Conservation (phyloP, 2,888 invertebrate genomes). For the Choreutis nemorana region DNA sequence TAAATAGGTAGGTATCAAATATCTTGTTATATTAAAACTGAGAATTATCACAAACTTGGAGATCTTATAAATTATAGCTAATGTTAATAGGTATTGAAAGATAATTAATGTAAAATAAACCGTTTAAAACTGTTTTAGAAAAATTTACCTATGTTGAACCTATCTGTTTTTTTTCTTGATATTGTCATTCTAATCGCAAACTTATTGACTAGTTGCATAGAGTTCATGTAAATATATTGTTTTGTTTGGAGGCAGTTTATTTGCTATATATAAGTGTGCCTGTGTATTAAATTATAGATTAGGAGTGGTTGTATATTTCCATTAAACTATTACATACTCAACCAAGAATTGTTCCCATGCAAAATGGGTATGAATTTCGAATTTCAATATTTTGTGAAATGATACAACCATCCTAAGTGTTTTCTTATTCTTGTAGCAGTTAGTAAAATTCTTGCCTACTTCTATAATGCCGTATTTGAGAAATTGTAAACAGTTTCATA, state of each 20-base stretch:
- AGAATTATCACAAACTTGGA: constrained; percentile 57
- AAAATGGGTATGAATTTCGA: too few species aligned
- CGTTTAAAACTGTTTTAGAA: constrained; percentile 62
- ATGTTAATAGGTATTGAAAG: constrained; percentile 61
- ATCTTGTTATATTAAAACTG: constrained; percentile 61
- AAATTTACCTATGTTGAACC: constrained; percentile 64
- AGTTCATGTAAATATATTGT: constrained; percentile 48
- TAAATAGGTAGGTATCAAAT: constrained; percentile 61
- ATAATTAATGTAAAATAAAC: constrained; percentile 55
- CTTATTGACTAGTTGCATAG: constrained; percentile 52
- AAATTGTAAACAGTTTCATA: constrained; percentile 52
- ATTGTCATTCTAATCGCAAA: constrained; percentile 43
- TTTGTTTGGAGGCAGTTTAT: constrained; percentile 43
- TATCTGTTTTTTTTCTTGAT: constrained; percentile 49
- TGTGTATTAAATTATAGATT: too few species aligned
- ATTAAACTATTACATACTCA: too few species aligned
- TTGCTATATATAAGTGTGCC: constrained; percentile 56
- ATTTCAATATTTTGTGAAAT: too few species aligned
- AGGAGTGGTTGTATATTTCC: too few species aligned
- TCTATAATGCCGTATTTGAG: constrained; percentile 45
- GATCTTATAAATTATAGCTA: constrained; percentile 62
- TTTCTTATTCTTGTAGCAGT: constrained; percentile 39
- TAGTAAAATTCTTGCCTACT: constrained; percentile 58
- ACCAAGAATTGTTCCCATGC: too few species aligned
- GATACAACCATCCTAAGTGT: too few species aligned